Base-by-base conservation (phyloP, 2,113 vertebrate species). In the Cnemophilus loriae region DNA sequence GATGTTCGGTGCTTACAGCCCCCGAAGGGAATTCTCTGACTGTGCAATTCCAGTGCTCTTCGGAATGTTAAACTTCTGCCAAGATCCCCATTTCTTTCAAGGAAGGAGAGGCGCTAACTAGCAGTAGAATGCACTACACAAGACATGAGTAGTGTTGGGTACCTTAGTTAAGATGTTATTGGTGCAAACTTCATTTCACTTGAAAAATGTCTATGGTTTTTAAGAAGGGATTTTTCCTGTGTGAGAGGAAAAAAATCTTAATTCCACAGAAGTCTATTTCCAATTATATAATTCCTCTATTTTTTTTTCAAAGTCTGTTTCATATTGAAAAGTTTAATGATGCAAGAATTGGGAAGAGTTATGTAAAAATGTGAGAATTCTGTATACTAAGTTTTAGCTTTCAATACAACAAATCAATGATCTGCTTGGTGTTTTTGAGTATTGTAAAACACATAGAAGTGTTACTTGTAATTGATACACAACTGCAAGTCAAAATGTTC, bases 161-260 rank as follows among this genome's bases (percentile, higher is more conserved):
- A 37, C 26, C 32, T 50, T 39, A 13, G 13, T 42, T 73, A n/a
- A 0, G 0, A 9, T 28, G 49, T 27, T 41, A 24, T 6, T 46
- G 60, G 37, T 61, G 16, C 13, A 22, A 49, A 78, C 13, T 47
- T 69, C 7, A 26, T 81, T 74, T 64, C 21, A 10, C 19, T 37
- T 73, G 14, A n/a, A 77, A 81, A 74, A 70, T 6, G 4, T 6
- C 0, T 0, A 1, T 83, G 33, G 7, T 27, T 87, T 86, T 77
- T 28, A 69, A 56, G 5, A 67, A 44, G 8, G 2, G 13, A 3
- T 50, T 70, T 53, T 28, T 63, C 14, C 18, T 22, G 8, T 27
- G 9, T 4, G 27, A 9, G 5, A 33, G 6, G 5, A 9, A n/a
- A 59, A 44, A 46, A 41, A n/a, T 8, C 7, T 49, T 7, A 63